Evolutionary conservation across 1,140 invertebrate genomes (phyloP), one percentile per base, ranked within the genome.

Genomic region (Drosophila burlai): DNA sequence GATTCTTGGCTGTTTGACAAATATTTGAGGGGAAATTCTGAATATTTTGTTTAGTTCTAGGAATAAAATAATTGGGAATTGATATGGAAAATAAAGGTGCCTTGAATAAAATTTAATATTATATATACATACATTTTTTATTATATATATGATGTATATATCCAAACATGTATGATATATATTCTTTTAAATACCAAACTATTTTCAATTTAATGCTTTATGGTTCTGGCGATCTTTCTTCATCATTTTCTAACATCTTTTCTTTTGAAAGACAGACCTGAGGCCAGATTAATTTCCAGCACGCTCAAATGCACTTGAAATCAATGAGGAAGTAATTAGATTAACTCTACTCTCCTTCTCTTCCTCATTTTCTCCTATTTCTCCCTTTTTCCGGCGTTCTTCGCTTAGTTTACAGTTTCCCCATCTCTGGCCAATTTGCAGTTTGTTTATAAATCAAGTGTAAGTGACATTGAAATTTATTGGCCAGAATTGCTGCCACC

Each of bases 391-490:
- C 26, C 5, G 16, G 26, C 8, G 26, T 50, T 50, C 49, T n/a
- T 36, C 4, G 4, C 18, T 21, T 16, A 16, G 54, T 55, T 55
- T 55, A 55, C 54, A 40, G 54, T 55, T 55, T 55, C 21, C 59
- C 13, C 50, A 45, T 21, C 52, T 50, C 49, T 50, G 59, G 49
- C 46, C 69, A 73, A 61, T 73, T 76, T 80, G 16, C 63, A 64
- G 34, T 62, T 62, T 68, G 64, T 60, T 75, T 80, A 89, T 89
- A 87, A 87, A 87, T 89, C 84, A 89, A 87, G 81, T 87, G 85
- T 84, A 89, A 87, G 84, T 81, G 84, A 84, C 84, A 87, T 87
- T 87, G 84, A 87, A 87, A 87, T 89, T 84, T 89, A 87, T 89
- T 80, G 76, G 76, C 52, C 36, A 66, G 52, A 73, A 81, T 64